Evolutionary conservation across 2,888 invertebrate species (phyloP).

Genomic region (Flexamia atlantica): DNA sequence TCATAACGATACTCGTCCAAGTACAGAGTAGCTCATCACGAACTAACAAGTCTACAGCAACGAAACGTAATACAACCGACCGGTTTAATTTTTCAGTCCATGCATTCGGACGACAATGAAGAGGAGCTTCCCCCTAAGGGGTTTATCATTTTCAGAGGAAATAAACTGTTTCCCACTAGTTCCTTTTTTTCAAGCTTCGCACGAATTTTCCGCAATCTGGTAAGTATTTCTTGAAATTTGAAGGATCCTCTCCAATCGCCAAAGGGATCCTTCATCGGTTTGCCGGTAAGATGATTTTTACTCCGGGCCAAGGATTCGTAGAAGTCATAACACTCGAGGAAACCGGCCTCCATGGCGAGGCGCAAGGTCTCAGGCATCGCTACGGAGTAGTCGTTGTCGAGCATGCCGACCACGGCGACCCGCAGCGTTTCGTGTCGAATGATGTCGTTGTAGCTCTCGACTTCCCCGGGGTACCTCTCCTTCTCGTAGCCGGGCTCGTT

Average conservation of each 20-base stretch:
- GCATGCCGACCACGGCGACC: slow-evolving; percentile 79
- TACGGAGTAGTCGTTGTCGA: slow-evolving; percentile 74
- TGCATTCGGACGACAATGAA: background rate
- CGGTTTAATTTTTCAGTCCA: background rate
- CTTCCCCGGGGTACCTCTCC: slow-evolving; percentile 75
- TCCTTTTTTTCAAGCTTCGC: slow-evolving; percentile 62
- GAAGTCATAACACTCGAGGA: slow-evolving; percentile 77
- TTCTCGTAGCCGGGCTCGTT: slow-evolving; percentile 81
- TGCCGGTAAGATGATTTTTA: slow-evolving; percentile 73
- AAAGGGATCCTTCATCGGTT: slow-evolving; percentile 74
- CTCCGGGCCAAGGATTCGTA: slow-evolving; percentile 75
- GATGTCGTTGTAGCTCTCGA: slow-evolving; percentile 76
- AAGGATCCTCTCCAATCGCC: slow-evolving; percentile 71
- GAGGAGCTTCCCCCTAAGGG: background rate
- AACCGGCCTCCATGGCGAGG: slow-evolving; percentile 77
- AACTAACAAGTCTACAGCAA: no score
- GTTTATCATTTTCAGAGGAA: background rate
- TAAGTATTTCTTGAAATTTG: slow-evolving; percentile 70
- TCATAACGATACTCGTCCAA: no score
- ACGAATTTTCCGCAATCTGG: slow-evolving; percentile 69
- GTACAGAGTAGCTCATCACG: no score
- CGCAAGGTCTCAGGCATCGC: slow-evolving; percentile 72
- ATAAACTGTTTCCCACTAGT: background rate
- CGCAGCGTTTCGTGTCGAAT: slow-evolving; percentile 78
- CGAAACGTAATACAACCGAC: no score